These are phyloP conservation scores for Drosophila buzzatii DNA, from an alignment of 2,888 invertebrate genomes.

Conservation along the genomic window DNA sequence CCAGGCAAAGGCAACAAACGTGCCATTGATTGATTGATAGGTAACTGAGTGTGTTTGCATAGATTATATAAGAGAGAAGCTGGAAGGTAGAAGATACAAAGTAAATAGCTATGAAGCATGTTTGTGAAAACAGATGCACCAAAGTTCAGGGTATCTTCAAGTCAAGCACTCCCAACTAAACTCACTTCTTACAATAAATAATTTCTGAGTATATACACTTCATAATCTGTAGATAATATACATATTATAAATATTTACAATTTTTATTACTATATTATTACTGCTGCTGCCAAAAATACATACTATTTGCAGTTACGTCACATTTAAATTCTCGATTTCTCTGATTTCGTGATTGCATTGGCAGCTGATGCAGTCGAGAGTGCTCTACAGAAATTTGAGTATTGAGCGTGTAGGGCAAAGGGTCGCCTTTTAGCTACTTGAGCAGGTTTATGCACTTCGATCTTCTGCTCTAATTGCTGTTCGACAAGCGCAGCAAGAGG, in stretches of 20 bases:
- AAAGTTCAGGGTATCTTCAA: not conserved
- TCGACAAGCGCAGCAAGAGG: conserved; percentile 43
- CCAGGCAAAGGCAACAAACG: not conserved
- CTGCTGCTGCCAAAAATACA: not conserved
- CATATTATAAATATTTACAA: too few relatives aligned
- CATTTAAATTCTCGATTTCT: not conserved
- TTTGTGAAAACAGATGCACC: not conserved
- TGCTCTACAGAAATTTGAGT: conserved; percentile 14
- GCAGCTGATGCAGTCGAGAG: conserved; percentile 22
- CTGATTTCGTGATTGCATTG: conserved; percentile 21
- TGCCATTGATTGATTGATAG: not conserved
- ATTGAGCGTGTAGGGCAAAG: not conserved
- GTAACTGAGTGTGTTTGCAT: not conserved
- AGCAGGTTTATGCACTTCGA: conserved; percentile 69
- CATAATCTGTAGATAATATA: too few relatives aligned
- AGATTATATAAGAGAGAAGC: not conserved
- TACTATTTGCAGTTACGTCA: not conserved
- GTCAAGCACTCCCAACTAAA: too few relatives aligned
- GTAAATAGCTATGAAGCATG: not conserved
- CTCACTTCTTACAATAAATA: not conserved
- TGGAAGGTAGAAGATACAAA: too few relatives aligned
- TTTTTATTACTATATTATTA: too few relatives aligned
- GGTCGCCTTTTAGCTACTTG: conserved; percentile 53
- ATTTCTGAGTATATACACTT: not conserved
- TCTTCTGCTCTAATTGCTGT: conserved; percentile 72